phyloP scores from a whole-genome alignment of 92 coral and sea anemone species.

The Hydrozoanthus gracilis region DNA sequence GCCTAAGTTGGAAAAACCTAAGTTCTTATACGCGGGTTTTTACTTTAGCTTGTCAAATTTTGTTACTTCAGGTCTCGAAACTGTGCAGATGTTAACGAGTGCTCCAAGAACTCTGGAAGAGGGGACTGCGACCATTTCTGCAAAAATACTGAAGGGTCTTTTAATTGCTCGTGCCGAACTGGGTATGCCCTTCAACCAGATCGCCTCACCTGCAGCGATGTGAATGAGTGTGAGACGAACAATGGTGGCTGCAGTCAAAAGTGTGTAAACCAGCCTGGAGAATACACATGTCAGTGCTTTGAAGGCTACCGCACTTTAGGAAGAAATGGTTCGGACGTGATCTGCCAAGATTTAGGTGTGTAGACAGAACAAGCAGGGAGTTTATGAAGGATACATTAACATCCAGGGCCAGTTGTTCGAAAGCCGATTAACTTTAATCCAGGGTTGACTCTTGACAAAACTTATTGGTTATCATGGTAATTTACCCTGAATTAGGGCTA shows the following conservation, averaged over 20 bases:
- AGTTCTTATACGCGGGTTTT: not conserved
- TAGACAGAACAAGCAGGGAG: not conserved
- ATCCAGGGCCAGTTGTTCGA: no score
- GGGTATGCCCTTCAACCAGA: constrained; percentile 78
- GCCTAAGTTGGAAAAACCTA: not conserved
- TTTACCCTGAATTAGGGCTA: no score
- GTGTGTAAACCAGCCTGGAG: constrained; percentile 82
- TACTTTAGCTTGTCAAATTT: no score
- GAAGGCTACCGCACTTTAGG: constrained; percentile 84
- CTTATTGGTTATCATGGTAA: no score
- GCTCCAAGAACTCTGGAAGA: constrained; percentile 84
- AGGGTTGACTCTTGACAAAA: no score
- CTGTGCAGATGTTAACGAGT: constrained; percentile 93
- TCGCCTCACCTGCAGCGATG: constrained; percentile 80
- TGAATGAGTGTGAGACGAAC: constrained; percentile 76
- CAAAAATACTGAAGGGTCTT: constrained; percentile 86
- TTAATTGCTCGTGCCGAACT: constrained; percentile 87
- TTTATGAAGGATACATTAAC: no score
- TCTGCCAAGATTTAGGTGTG: constrained; percentile 93
- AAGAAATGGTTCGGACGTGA: constrained; percentile 77
- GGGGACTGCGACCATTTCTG: constrained; percentile 96
- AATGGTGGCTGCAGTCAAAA: constrained; percentile 91
- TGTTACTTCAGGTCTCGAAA: constrained; percentile 67
- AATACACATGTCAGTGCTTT: constrained; percentile 78
- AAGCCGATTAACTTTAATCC: no score